Percentiles rank a stretch among this genome's conserved stretches.
phyloP scores from a whole-genome alignment of 2,888 invertebrate genomes.

The Cephus rjabovi region DNA sequence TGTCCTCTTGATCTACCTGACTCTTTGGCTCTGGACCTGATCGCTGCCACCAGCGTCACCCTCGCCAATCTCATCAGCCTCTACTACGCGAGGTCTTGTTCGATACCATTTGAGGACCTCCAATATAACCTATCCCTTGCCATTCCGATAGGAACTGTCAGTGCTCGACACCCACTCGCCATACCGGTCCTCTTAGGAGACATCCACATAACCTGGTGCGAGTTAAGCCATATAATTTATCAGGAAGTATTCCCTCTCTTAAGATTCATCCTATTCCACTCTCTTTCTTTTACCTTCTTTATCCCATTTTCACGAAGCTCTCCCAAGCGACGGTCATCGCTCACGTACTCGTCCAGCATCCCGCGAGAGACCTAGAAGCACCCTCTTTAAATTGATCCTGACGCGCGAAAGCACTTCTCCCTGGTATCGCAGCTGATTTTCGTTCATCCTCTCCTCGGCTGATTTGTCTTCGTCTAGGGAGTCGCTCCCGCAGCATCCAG shows the following conservation, averaged over 20 bases:
- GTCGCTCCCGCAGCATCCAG: constrained; percentile 33
- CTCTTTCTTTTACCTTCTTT: neutral
- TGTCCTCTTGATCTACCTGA: neutral
- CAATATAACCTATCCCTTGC: constrained; percentile 55
- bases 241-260: neutral
- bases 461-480: constrained; percentile 50
- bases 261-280: neutral
- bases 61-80: neutral
- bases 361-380: neutral
- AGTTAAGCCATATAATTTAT: neutral
- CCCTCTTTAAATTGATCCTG: constrained; percentile 14
- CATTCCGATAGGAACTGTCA: constrained; percentile 57
- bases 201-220: neutral
- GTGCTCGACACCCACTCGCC: constrained; percentile 46
- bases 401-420: constrained; percentile 17
- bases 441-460: constrained; percentile 24
- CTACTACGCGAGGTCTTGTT: constrained; percentile 38
- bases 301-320: neutral
- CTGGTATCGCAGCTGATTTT: neutral
- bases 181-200: neutral
- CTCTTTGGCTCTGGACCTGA: constrained; percentile 28
- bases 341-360: neutral
- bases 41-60: constrained; percentile 26
- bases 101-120: constrained; percentile 61
- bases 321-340: neutral